Evolutionary conservation across 1,140 invertebrate genomes (phyloP).

Genomic region (Drosophila seguyi): DNA sequence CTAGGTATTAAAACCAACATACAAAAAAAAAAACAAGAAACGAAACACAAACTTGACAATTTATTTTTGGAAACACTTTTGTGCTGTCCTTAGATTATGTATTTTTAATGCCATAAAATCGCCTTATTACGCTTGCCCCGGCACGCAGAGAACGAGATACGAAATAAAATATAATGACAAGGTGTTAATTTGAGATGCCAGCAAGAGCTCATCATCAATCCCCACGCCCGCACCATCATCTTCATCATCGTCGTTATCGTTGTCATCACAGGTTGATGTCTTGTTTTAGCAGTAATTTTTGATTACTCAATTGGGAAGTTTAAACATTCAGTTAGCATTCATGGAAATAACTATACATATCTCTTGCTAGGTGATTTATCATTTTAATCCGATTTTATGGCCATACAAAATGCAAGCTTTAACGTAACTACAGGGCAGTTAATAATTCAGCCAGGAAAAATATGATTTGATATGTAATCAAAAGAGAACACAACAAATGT

Average conservation of each 20-base stretch:
- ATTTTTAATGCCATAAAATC: conserved; percentile 51
- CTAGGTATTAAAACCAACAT: neutral
- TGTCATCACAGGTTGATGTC: conserved; percentile 32
- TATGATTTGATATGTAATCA: neutral
- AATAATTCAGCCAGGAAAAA: conserved; percentile 3
- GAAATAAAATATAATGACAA: conserved; percentile 49
- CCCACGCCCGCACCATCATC: conserved; percentile 11
- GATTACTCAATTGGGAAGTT: conserved; percentile 19
- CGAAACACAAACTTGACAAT: conserved; percentile 46
- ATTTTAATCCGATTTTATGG: neutral
- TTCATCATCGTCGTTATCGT: neutral
- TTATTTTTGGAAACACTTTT: conserved; percentile 63
- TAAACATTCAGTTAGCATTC: neutral
- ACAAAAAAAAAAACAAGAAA: conserved; percentile 6
- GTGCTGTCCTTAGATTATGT: conserved; percentile 58
- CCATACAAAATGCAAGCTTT: neutral
- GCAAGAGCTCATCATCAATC: conserved; percentile 17
- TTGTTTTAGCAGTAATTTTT: conserved; percentile 16
- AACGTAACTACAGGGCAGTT: neutral
- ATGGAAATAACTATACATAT: neutral
- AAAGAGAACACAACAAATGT: neutral
- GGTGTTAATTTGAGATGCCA: conserved; percentile 50
- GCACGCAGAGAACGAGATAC: neutral
- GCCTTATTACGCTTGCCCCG: conserved; percentile 29
- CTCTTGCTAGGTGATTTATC: neutral